phyloP scores from a whole-genome alignment of 2,888 invertebrate species.

The Drosophila paramelanica region DNA sequence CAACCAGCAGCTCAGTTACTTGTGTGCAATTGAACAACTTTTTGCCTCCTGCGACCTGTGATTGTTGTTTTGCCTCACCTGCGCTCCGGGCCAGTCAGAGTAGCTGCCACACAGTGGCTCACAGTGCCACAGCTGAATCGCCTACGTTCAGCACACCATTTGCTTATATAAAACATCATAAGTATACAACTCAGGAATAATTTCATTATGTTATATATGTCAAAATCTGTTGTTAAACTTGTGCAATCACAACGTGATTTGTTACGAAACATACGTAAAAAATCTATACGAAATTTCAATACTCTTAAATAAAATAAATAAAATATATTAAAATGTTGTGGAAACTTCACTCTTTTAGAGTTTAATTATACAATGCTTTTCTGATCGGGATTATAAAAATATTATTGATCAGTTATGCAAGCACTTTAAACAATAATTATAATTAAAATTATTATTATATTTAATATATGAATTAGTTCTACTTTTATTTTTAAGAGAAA shows the following conservation, averaged over 20 bases:
- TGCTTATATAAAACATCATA: slow-evolving; percentile 22
- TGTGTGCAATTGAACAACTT: slow-evolving; percentile 42
- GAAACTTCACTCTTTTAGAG: too few species aligned
- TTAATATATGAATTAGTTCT: too few species aligned
- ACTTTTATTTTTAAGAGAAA: too few species aligned
- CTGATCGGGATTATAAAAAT: too few species aligned
- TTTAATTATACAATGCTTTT: too few species aligned
- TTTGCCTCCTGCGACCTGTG: slow-evolving; percentile 28
- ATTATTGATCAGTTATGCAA: too few species aligned
- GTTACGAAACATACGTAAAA: neutral
- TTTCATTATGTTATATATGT: slow-evolving; percentile 39
- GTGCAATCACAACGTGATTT: slow-evolving; percentile 32
- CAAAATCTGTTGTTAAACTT: slow-evolving; percentile 26
- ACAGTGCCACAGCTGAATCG: neutral
- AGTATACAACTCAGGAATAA: slow-evolving; percentile 31
- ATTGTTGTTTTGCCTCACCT: slow-evolving; percentile 47
- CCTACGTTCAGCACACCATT: neutral
- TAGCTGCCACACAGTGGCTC: slow-evolving; percentile 4
- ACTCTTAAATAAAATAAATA: too few species aligned
- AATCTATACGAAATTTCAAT: neutral
- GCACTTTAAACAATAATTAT: too few species aligned
- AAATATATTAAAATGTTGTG: too few species aligned
- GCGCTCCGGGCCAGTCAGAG: slow-evolving; percentile 8
- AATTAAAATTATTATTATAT: too few species aligned
- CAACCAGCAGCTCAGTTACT: slow-evolving; percentile 6